Percentiles rank a stretch among this genome's conserved stretches.
phyloP scores from a whole-genome alignment of 2,113 vertebrate species.

The Sinocyclocheilus rhinocerous region DNA sequence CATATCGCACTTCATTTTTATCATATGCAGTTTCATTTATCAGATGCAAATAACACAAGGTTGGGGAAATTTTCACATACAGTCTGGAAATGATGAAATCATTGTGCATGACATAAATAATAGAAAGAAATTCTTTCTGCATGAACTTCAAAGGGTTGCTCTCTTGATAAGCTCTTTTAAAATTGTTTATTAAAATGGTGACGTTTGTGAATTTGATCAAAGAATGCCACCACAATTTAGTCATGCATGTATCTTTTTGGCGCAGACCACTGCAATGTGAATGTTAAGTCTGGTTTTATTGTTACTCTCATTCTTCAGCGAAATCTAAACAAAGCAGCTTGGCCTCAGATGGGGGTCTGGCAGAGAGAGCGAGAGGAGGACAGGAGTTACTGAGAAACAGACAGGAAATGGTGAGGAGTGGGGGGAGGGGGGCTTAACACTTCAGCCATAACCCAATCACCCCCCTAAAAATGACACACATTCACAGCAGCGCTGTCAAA shows the following conservation, averaged over 20 bases:
- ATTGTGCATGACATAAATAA: neutral
- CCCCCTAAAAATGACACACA: conserved; percentile 25
- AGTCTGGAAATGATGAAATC: neutral
- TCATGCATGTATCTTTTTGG: neutral
- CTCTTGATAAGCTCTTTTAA: neutral
- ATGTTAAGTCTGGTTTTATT: conserved; percentile 50
- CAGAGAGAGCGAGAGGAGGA: conserved; percentile 22
- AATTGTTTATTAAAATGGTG: neutral
- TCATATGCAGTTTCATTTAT: neutral
- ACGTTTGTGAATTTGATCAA: conserved; percentile 10
- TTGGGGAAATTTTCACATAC: neutral
- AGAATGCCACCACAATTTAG: neutral
- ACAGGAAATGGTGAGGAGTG: conserved; percentile 67
- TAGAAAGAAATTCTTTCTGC: neutral
- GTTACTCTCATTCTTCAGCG: conserved; percentile 62
- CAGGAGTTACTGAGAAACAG: conserved; percentile 61
- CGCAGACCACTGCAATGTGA: neutral
- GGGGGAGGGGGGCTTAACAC: conserved; percentile 25
- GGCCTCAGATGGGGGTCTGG: conserved; percentile 62
- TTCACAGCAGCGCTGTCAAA: neutral
- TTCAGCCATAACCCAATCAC: conserved; percentile 47
- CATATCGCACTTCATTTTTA: no score
- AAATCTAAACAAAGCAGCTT: conserved; percentile 73
- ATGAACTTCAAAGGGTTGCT: neutral
- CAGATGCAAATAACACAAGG: neutral